Base-by-base conservation (phyloP, 2,113 vertebrate genomes). In the Anas platyrhynchos region DNA sequence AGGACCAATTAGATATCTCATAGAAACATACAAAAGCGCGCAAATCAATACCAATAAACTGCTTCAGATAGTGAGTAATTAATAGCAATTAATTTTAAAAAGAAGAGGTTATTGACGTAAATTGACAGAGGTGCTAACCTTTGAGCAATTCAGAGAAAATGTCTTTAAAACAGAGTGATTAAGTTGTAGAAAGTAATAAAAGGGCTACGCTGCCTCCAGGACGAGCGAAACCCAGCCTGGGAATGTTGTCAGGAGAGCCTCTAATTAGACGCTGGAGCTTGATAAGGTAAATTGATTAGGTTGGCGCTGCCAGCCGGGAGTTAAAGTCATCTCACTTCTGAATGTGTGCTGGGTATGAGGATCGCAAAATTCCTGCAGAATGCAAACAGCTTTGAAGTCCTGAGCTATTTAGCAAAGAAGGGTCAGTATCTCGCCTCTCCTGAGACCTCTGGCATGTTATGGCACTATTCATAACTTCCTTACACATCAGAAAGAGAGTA, bases 81-180 rank as follows among this genome's bases (percentile, higher is more conserved):
- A 96, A 97, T 96, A 97, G 96, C 93, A 97, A 97, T 97, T 96
- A 97, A 97, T 97, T 97, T 97, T 91, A 72, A 96, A 97, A 97
- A 96, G 96, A 92, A 94, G 95, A 86, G 61, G 48, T n/a, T 97
- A 97, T 97, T 96, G 97, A 97, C 94, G 74, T 96, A 87, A 92
- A 91, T 96, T 93, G 97, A 96, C 95, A 94, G 95, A 87, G 80
- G 92, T 82, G 75, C 46, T 96, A 95, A 97, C 96, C 96, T 97
- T 95, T 91, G 93, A 95, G 93, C 91, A 96, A 95, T 74, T 92
- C 84, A 72, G 90, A 86, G 94, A 89, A 94, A 93, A 97, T 6
- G 6, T 95, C 96, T 97, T 97, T 97, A 97, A 82, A 95, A 90
- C 62, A 78, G 69, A 96, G 91, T 95, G 96, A 97, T 96, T 97